A percentile compares a stretch with the other conserved stretches of the same genome.
Evolutionary conservation across 2,888 invertebrate species (phyloP).

Genomic region (Teleiodes luculella): DNA sequence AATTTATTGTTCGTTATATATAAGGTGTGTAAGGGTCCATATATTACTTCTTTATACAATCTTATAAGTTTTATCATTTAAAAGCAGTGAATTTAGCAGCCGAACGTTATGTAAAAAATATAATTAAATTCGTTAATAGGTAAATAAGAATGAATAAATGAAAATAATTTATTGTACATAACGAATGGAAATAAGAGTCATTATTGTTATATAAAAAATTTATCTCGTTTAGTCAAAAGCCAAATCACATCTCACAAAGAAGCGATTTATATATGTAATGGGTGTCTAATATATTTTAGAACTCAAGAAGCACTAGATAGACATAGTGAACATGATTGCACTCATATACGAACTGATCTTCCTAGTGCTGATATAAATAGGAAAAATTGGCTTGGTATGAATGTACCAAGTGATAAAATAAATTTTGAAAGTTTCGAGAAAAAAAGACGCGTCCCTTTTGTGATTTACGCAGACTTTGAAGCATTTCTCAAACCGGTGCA

Average conservation of each 20-base stretch:
- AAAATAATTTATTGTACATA: conserved; percentile 25
- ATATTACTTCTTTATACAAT: too few relatives aligned
- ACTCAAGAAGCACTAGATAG: neutral
- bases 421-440: conserved; percentile 22
- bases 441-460: conserved; percentile 22
- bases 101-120: too few relatives aligned
- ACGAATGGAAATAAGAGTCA: conserved; percentile 21
- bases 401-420: conserved; percentile 17
- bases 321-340: conserved; percentile 23
- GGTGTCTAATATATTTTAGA: conserved; percentile 14
- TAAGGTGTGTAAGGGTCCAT: too few relatives aligned
- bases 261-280: conserved; percentile 22
- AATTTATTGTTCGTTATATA: too few relatives aligned
- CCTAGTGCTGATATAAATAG: conserved; percentile 16
- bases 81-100: too few relatives aligned
- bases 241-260: conserved; percentile 18
- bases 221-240: conserved; percentile 26
- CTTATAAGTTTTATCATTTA: too few relatives aligned
- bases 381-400: conserved; percentile 23
- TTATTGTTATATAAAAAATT: conserved; percentile 31
- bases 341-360: conserved; percentile 21
- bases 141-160: too few relatives aligned
- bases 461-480: neutral
- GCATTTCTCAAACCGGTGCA: conserved; percentile 21
- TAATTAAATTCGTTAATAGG: too few relatives aligned